These are phyloP conservation scores for Abscondita cerata DNA, from an alignment of 2,888 invertebrate species.

Conservation along the genomic window DNA sequence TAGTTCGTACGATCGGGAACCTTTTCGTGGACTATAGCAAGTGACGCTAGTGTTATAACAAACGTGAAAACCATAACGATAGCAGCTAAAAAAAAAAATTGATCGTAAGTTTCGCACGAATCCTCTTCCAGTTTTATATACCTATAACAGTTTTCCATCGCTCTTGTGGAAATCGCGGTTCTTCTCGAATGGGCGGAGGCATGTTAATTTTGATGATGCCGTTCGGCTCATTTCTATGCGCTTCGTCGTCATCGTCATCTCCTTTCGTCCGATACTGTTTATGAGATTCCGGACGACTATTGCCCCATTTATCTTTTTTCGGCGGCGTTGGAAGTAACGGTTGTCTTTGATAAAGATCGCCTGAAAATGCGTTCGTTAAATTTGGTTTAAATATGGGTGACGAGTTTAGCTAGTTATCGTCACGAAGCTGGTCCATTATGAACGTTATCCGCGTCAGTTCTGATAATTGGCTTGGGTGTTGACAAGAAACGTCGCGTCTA, in stretches of 20 bases:
- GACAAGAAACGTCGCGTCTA: too few species aligned
- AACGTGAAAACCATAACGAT: conserved; percentile 69
- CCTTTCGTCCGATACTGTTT: conserved; percentile 61
- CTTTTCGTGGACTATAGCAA: conserved; percentile 86
- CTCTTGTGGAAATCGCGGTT: conserved; percentile 82
- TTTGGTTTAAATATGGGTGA: too few species aligned
- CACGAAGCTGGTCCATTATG: too few species aligned
- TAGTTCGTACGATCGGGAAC: conserved; percentile 79
- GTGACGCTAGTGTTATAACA: conserved; percentile 71
- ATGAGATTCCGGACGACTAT: conserved; percentile 48
- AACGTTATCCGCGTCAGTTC: too few species aligned
- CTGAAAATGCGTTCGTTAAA: conserved; percentile 34
- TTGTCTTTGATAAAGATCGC: conserved; percentile 68
- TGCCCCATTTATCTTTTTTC: conserved; percentile 61
- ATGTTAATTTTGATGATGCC: conserved; percentile 69
- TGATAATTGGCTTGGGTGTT: too few species aligned
- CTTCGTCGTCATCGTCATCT: conserved; percentile 60
- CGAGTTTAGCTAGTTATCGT: too few species aligned
- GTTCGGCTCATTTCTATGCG: conserved; percentile 55
- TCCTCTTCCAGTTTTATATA: too few species aligned
- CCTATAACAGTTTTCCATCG: conserved; percentile 80
- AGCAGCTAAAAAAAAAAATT: conserved; percentile 65
- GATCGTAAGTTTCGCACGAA: too few species aligned
- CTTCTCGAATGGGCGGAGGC: conserved; percentile 74
- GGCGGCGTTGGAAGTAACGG: conserved; percentile 63